Evolutionary conservation across 2,113 vertebrate genomes (phyloP), one percentile per base, ranked within the genome.

Genomic region (Serilophus lunatus): DNA sequence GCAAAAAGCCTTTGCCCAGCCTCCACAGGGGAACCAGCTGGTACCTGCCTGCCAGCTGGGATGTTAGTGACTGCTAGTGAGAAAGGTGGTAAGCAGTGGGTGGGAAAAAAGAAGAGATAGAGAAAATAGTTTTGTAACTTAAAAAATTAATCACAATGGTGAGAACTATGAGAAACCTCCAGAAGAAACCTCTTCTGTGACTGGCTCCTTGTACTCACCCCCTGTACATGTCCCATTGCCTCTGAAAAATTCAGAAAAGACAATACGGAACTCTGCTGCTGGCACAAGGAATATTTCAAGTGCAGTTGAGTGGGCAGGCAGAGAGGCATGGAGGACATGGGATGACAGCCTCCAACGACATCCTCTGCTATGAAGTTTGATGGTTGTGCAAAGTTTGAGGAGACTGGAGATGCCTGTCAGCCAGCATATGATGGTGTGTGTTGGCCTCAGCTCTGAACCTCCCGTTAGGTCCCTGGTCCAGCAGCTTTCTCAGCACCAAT

Each of bases 1-100:
- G 50, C 19, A 12, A 51, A 23, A 19, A 9, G 19, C 18, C 19
- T 31, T n/a, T 23, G 9, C n/a, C 3, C 2, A 3, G 47, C 25
- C 31, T 10, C 35, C 0, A 1, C 0, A 2, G 35, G 11, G 38
- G 23, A 61, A 24, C 33, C 51, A 5, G 31, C 57, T 6, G 31
- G 12, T 49, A 13, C 50, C 47, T 26, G 49, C 35, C 26, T 38
- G 31, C 42, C 69, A 8, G 17, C 38, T 29, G 31, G n/a, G 33
- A 10, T 1, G 2, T 13, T 38, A 18, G 2, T 31, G 24, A 19
- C 40, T 44, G 64, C 50, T 61, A 7, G 14, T 19, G 19, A 35
- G 68, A 50, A 57, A 23, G 25, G 61, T 45, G 63, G 51, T 35
- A 24, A 59, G 72, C 2, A 5, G 54, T 3, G 23, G 23, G 4